A percentile compares a stretch with the other conserved stretches of the same genome.
phyloP scores from a whole-genome alignment of 2,888 invertebrate genomes.

The Ophioninae sp. region DNA sequence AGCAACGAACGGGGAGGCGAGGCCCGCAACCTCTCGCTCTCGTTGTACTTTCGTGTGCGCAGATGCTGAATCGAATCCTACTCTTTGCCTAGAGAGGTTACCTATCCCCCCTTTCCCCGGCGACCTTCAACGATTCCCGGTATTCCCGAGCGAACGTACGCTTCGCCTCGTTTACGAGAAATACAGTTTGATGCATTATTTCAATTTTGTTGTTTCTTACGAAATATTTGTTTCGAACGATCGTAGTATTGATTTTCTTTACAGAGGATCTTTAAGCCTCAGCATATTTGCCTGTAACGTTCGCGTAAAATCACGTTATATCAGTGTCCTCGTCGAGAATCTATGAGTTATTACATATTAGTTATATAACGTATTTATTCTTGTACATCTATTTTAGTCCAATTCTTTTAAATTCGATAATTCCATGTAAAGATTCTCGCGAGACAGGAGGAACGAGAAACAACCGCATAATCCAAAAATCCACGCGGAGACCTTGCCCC shows the following conservation, averaged over 20 bases:
- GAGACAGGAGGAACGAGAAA: too few species aligned
- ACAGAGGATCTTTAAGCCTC: not conserved
- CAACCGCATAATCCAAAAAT: too few species aligned
- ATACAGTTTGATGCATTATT: not conserved
- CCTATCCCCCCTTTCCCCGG: slow-evolving; percentile 72
- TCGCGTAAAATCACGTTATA: too few species aligned
- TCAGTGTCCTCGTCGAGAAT: not conserved
- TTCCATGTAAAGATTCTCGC: too few species aligned
- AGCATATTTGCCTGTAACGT: too few species aligned
- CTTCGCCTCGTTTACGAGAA: slow-evolving; percentile 23
- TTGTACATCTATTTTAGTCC: too few species aligned
- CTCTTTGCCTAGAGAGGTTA: slow-evolving; percentile 68
- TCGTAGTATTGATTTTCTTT: slow-evolving; percentile 23
- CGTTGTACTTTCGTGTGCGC: slow-evolving; percentile 67
- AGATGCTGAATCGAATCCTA: slow-evolving; percentile 67
- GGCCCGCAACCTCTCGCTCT: slow-evolving; percentile 40
- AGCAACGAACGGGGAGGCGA: slow-evolving; percentile 64
- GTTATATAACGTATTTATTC: too few species aligned
- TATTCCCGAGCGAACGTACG: slow-evolving; percentile 38
- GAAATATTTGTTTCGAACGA: slow-evolving; percentile 10
- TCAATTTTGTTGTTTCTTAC: not conserved
- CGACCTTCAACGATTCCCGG: slow-evolving; percentile 72
- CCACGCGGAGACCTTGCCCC: slow-evolving; percentile 1
- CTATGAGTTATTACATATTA: too few species aligned
- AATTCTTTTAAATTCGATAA: too few species aligned